phyloP scores from a whole-genome alignment of 2,888 invertebrate genomes.

The Drosophila sordidapex region DNA sequence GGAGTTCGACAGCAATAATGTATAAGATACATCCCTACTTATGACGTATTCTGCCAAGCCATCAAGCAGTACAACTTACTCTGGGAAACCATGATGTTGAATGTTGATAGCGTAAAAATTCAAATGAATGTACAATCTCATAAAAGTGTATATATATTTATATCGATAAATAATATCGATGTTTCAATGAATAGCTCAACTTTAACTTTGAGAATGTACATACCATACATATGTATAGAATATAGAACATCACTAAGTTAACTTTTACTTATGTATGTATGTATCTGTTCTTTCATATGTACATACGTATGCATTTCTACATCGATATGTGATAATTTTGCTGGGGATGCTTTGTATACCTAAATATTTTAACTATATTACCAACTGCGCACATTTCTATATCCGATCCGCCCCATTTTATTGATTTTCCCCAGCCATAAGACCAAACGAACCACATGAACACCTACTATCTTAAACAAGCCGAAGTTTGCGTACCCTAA shows the following conservation, averaged over 20 bases:
- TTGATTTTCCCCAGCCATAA: conserved; percentile 58
- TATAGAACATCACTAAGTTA: neutral
- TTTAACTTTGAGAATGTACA: neutral
- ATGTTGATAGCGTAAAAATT: no score
- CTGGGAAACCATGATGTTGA: neutral
- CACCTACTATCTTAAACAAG: neutral
- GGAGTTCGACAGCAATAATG: neutral
- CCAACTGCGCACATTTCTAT: conserved; percentile 68
- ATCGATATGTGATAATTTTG: neutral
- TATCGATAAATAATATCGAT: neutral
- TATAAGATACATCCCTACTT: neutral
- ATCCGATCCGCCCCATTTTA: conserved; percentile 68
- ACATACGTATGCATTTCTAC: neutral
- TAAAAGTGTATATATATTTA: neutral
- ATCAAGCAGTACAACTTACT: neutral
- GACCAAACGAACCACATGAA: neutral
- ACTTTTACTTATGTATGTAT: neutral
- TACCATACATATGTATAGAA: neutral
- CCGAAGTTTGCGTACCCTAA: neutral
- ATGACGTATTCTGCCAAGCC: neutral
- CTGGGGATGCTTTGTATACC: neutral
- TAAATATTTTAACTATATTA: conserved; percentile 3
- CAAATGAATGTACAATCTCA: no score
- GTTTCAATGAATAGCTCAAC: neutral
- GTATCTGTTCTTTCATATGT: neutral